phyloP scores from a whole-genome alignment of 1,140 invertebrate species.

The Manduca sexta region DNA sequence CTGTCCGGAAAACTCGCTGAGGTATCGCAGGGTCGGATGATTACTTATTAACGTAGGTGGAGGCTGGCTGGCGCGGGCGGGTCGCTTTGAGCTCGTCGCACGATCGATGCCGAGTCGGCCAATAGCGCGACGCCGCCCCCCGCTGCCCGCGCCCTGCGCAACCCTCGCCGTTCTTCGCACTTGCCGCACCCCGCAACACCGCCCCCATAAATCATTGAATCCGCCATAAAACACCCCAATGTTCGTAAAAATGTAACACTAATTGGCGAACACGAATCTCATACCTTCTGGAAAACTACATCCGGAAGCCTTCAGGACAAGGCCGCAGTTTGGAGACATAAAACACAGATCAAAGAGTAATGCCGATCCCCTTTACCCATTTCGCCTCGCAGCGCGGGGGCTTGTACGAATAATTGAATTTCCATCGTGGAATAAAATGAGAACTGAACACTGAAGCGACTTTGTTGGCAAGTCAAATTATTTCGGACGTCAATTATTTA shows the following conservation, averaged over 20 bases:
- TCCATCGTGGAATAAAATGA: constrained; percentile 69
- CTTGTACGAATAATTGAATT: constrained; percentile 70
- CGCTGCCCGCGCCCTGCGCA: constrained; percentile 47
- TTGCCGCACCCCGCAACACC: constrained; percentile 41
- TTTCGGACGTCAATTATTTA: constrained; percentile 68
- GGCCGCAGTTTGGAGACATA: constrained; percentile 48
- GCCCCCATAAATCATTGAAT: constrained; percentile 71
- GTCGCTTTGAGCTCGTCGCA: constrained; percentile 54
- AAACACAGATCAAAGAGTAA: constrained; percentile 57
- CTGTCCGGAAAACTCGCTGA: constrained; percentile 65
- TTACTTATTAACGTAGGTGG: constrained; percentile 73
- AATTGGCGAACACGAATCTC: constrained; percentile 60
- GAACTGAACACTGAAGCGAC: constrained; percentile 69
- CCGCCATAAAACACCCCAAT: constrained; percentile 69
- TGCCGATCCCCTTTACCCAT: constrained; percentile 39
- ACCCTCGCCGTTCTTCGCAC: constrained; percentile 47
- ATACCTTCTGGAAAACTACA: constrained; percentile 46
- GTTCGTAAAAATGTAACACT: constrained; percentile 69
- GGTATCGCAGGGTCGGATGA: constrained; percentile 68
- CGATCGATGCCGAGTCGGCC: constrained; percentile 70
- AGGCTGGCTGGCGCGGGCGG: constrained; percentile 66
- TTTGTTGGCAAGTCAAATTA: constrained; percentile 68
- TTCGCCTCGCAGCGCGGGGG: constrained; percentile 31
- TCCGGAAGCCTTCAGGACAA: constrained; percentile 27
- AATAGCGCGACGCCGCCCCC: constrained; percentile 62